Evolutionary conservation across 2,888 invertebrate species (phyloP), one percentile per base, ranked within the genome.

Genomic region (Epinotia brunnichana): DNA sequence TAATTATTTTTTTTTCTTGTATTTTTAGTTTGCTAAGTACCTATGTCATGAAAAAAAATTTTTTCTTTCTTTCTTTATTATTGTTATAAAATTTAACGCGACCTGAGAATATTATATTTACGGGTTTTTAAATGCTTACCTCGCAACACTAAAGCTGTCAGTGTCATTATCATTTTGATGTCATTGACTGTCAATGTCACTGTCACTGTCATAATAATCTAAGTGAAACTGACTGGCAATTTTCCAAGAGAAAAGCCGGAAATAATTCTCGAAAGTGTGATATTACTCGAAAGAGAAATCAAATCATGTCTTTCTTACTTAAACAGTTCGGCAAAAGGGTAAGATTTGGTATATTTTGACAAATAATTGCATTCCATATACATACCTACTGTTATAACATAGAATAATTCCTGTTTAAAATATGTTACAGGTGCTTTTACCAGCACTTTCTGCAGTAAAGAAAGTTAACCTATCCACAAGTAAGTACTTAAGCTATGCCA

Each of bases 391-490:
- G 15, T 3, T 4, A 17, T 11, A 35, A 10, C 48, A 57, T 35
- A 56, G 24, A 60, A 67, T 74, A n/a, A 35, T 69, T 57, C 64
- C 19, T 21, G n/a, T 51, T 66, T 69, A 60, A 35, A 64, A 69
- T 74, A 70, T 74, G 62, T 79, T 75, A 39, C 76, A 91, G 91
- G 84, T 90, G 17, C 66, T 89, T 3, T 51, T 84, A 7, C 90
- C 91, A 51, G 84, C 84, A 0, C 70, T 86, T 57, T 77, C 88
- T 1, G 76, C 83, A 2, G 77, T 82, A 10, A 89, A 86, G 75
- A 87, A 78, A 63, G 75, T 82, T 1, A 87, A 87, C 72, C 88
- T 91, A 72, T 90, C 90, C 2, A 90, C 91, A 3, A 87, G 92
- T 92, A 84, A 90, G 91, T 89, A 57, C 41, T 51, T 72, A 66